A percentile compares a stretch with the other conserved stretches of the same genome.
These are phyloP conservation scores for Cephalopterus ornatus DNA, from an alignment of 2,113 vertebrate species.

Conservation along the genomic window DNA sequence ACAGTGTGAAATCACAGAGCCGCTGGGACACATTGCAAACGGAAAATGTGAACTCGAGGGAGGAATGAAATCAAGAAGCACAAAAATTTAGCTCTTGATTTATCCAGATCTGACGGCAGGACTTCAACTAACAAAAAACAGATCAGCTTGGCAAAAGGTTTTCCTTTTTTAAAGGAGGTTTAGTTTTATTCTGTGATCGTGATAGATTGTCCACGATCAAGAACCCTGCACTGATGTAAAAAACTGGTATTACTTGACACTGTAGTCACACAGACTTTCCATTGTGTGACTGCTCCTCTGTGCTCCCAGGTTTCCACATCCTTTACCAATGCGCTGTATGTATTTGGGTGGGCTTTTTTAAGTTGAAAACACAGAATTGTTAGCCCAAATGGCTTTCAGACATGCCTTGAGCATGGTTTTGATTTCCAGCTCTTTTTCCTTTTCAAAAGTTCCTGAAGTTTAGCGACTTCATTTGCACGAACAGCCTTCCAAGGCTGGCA, in stretches of 20 bases:
- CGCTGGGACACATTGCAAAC: background rate
- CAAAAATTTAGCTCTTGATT: background rate
- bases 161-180: background rate
- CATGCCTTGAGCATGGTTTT: background rate
- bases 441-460: background rate
- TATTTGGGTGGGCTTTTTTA: background rate
- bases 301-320: background rate
- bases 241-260: background rate
- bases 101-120: background rate
- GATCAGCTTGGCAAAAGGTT: background rate
- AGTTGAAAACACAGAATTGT: background rate
- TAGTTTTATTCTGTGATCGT: background rate
- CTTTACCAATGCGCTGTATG: background rate
- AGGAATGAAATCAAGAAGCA: slow-evolving; percentile 7
- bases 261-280: background rate
- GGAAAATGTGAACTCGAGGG: background rate
- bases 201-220: background rate
- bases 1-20: background rate
- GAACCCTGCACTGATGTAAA: background rate
- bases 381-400: background rate
- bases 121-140: slow-evolving; percentile 7
- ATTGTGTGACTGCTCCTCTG: background rate
- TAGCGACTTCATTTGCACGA: background rate
- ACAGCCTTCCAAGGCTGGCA: background rate
- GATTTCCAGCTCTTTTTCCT: background rate